Evolutionary conservation across 2,113 vertebrate genomes (phyloP).

Genomic region (Cathartes aura): DNA sequence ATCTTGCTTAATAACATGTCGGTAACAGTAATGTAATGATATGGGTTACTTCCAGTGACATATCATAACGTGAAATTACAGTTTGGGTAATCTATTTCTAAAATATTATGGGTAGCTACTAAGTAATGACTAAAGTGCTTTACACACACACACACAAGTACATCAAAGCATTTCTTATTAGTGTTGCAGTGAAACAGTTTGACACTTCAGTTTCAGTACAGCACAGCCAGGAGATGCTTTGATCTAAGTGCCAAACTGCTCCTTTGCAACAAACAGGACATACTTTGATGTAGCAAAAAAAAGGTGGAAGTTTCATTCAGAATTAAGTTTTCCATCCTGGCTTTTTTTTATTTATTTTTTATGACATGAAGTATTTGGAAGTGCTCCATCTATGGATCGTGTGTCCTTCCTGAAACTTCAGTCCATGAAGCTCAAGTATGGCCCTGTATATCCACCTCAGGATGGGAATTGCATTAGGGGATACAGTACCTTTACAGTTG

Average conservation of each 20-base stretch:
- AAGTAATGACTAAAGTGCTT: neutral
- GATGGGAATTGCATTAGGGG: neutral
- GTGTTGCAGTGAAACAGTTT: neutral
- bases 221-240: neutral
- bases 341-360: neutral
- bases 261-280: neutral
- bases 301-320: neutral
- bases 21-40: neutral
- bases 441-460: neutral
- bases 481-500: neutral
- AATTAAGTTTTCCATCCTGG: neutral
- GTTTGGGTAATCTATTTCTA: neutral
- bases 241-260: neutral
- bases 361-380: neutral
- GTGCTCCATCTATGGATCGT: fast-evolving
- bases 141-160: neutral
- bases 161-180: neutral
- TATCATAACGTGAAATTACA: neutral
- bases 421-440: neutral
- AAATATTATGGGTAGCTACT: neutral
- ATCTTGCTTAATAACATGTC: neutral
- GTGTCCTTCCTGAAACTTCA: neutral
- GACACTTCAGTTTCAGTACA: neutral
- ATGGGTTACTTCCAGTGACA: neutral
- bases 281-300: neutral